Percentiles rank a stretch among this genome's conserved stretches.
These are phyloP conservation scores for Oegoconia quadripuncta DNA, from an alignment of 2,888 invertebrate genomes.

Conservation along the genomic window DNA sequence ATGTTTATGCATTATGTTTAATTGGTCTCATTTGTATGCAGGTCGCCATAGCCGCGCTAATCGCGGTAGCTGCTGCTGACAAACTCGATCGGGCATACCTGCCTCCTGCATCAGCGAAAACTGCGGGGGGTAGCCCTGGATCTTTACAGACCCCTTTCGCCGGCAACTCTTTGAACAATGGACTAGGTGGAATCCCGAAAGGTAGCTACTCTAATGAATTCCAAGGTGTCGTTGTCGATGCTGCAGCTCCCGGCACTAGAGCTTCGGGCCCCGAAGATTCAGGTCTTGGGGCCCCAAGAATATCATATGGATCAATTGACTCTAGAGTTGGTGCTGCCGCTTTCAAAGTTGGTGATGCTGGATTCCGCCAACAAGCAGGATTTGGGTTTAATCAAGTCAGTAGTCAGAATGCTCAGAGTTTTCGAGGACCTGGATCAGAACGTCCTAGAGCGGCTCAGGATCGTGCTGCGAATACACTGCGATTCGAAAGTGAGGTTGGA, in stretches of 20 bases:
- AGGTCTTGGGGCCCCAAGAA: constrained; percentile 56
- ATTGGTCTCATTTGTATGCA: too few species aligned
- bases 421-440: constrained; percentile 25
- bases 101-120: constrained; percentile 52
- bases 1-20: too few species aligned
- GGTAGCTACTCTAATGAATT: constrained; percentile 60
- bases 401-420: constrained; percentile 11
- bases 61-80: constrained; percentile 58
- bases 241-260: constrained; percentile 55
- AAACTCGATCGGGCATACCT: constrained; percentile 58
- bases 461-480: constrained; percentile 41
- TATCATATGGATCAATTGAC: constrained; percentile 56
- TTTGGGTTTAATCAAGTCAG: constrained; percentile 6
- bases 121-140: constrained; percentile 54
- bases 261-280: constrained; percentile 41
- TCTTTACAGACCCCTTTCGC: constrained; percentile 43
- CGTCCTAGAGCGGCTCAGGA: constrained; percentile 46
- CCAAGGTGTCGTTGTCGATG: constrained; percentile 68
- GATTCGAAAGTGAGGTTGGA: constrained; percentile 49
- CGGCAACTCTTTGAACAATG: constrained; percentile 34
- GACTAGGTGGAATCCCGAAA: constrained; percentile 34
- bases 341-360: constrained; percentile 37
- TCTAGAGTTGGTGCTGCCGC: constrained; percentile 71
- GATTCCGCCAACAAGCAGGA: constrained; percentile 23
- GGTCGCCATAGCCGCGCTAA: constrained; percentile 55